Percentiles rank a stretch among this genome's conserved stretches.
Evolutionary conservation across 1,140 invertebrate species (phyloP).

Genomic region (Papilio machaon): DNA sequence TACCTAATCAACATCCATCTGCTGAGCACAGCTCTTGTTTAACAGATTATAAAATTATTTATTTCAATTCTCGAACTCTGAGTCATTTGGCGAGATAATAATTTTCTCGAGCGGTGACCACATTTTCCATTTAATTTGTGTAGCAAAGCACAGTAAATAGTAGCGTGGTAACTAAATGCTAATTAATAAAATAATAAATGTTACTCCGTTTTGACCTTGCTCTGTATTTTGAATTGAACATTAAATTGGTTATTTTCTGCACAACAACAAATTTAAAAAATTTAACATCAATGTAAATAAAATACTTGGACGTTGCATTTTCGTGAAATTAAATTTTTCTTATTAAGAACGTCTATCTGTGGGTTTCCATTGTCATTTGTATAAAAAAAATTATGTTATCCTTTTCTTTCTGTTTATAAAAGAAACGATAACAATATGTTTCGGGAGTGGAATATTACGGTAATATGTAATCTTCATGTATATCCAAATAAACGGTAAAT

Average conservation of each 20-base stretch:
- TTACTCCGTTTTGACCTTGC: background rate
- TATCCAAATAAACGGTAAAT: slow-evolving; percentile 20
- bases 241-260: background rate
- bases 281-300: too few relatives aligned
- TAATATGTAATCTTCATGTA: background rate
- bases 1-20: background rate
- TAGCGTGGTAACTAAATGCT: background rate
- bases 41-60: slow-evolving; percentile 12
- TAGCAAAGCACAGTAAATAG: background rate
- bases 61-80: slow-evolving; percentile 19
- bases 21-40: background rate
- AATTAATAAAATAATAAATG: slow-evolving; percentile 8
- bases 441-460: too few relatives aligned
- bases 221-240: background rate
- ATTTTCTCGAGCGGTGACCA: slow-evolving; percentile 1
- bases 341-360: too few relatives aligned
- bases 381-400: background rate
- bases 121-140: slow-evolving; percentile 23
- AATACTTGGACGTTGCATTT: too few relatives aligned
- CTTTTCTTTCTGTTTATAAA: too few relatives aligned
- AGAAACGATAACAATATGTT: too few relatives aligned
- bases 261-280: background rate
- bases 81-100: slow-evolving; percentile 3
- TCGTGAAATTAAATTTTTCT: background rate
- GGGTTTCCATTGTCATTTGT: too few relatives aligned